Evolutionary conservation across 2,797 vertebrate genomes (phyloP).

Genomic region (Salarias fasciatus): DNA sequence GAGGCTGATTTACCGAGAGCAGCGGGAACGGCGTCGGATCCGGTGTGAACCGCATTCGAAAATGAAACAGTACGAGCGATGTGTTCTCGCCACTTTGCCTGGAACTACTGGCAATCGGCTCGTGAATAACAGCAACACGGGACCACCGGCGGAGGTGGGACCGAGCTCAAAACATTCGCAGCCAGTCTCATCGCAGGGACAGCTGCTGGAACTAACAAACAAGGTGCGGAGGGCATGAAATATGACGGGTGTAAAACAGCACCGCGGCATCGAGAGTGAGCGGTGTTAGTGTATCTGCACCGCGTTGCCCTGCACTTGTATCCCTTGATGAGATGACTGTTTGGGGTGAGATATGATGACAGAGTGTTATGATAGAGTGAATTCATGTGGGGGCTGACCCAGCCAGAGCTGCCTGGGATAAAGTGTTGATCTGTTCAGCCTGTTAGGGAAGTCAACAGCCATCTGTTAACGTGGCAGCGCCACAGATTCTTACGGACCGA

Average conservation of each 20-base stretch:
- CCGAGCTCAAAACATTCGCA: too few species aligned
- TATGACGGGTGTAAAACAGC: neutral
- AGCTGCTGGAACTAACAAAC: neutral
- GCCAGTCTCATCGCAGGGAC: too few species aligned
- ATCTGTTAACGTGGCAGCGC: slow-evolving; percentile 58
- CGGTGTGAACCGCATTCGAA: neutral
- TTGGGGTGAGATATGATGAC: slow-evolving; percentile 33
- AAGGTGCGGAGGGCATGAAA: neutral
- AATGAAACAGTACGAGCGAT: slow-evolving; percentile 15
- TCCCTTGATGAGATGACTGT: slow-evolving; percentile 22
- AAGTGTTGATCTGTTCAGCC: slow-evolving; percentile 33
- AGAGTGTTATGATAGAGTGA: slow-evolving; percentile 23
- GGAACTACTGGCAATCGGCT: slow-evolving; percentile 5
- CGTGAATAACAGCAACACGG: slow-evolving; percentile 16
- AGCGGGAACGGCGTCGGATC: slow-evolving; percentile 1
- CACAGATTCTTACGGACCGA: slow-evolving; percentile 18
- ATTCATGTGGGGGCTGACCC: slow-evolving; percentile 56
- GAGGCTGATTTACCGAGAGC: slow-evolving; percentile 30
- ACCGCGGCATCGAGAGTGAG: too few species aligned
- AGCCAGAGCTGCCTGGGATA: slow-evolving; percentile 35
- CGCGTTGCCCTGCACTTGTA: slow-evolving; percentile 5
- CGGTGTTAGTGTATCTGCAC: neutral
- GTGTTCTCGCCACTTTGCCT: neutral
- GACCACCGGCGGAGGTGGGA: slow-evolving; percentile 7
- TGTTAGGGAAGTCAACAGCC: slow-evolving; percentile 46